Base-by-base conservation (phyloP, 2,797 vertebrate genomes). In the Columba guinea region DNA sequence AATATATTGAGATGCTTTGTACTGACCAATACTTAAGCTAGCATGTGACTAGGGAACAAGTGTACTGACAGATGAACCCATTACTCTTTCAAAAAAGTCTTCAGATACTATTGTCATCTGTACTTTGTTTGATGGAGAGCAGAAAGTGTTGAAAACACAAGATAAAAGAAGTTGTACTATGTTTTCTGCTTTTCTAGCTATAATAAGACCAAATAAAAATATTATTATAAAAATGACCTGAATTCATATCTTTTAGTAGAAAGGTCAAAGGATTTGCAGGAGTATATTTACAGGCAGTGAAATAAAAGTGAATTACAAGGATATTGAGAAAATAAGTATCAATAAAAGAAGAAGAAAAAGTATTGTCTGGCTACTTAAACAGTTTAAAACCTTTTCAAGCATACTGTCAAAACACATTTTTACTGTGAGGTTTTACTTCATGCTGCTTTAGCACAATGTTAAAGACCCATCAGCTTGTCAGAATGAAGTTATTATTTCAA, bases 61-160 rank as follows among this genome's bases (percentile, higher is more conserved):
- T 4, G 1, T 76, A 27, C 41, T 62, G 78, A 65, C 37, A 91
- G 70, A 89, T 69, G 55, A 75, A 37, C 10, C 53, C 46, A 49
- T 84, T 94, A 84, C 89, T 62, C 67, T 89, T 94, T 89, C 71
- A 69, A 22, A 76, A 44, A 92, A 69, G 6, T 69, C 21, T 89
- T 59, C 60, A 48, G 63, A 76, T 71, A 52, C 10, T 65, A 3
- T 52, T 89, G 62, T 87, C 55, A 48, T 69, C 48, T 63, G 37
- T 69, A 55, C 26, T 92, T 91, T 73, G 12, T 32, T 87, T 87
- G 59, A 69, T 0, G 1, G 19, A 83, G 60, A 10, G 2, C 8
- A 69, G 10, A 28, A 63, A 37, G 34, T 79, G 65, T 87, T 93
- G 32, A 82, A 84, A 85, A 35, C 44, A 32, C 5, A 48, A 21